Conservation (phyloP, 2,888 invertebrate species). For the Sarcophaga rosellei region DNA sequence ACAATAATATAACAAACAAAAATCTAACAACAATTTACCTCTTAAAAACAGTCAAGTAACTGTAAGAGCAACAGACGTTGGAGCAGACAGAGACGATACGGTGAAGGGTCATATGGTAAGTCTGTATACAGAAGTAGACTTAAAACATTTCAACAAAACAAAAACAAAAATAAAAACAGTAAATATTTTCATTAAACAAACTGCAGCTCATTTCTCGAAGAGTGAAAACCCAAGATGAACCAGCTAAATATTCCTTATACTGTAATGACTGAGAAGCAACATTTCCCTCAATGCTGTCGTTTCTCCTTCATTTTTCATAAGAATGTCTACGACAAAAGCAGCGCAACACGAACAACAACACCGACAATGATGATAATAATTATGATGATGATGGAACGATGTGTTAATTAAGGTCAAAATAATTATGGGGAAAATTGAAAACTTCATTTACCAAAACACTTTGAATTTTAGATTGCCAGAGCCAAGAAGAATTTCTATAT, state of each 20-base stretch:
- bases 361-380: neutral
- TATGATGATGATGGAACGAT: conserved; percentile 72
- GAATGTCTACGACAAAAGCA: conserved; percentile 17
- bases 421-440: conserved; percentile 72
- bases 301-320: conserved; percentile 1
- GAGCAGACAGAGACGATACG: conserved; percentile 2
- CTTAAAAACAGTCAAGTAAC: conserved; percentile 4
- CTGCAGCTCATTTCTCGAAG: neutral
- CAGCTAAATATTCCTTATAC: conserved; percentile 27
- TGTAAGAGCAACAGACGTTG: conserved; percentile 5
- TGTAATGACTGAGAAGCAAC: conserved; percentile 37
- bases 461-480: conserved; percentile 51
- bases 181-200: neutral
- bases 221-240: conserved; percentile 12
- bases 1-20: conserved; percentile 22
- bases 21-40: conserved; percentile 60
- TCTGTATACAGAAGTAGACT: neutral
- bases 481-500: conserved; percentile 41
- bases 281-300: conserved; percentile 18
- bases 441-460: conserved; percentile 67
- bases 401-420: conserved; percentile 80
- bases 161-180: conserved; percentile 50
- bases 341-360: neutral
- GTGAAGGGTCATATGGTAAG: too few relatives aligned
- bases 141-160: conserved; percentile 42